A percentile compares a stretch with the other conserved stretches of the same genome.
Conservation (phyloP, 2,113 vertebrate species). For the Cyanocitta stelleri region DNA sequence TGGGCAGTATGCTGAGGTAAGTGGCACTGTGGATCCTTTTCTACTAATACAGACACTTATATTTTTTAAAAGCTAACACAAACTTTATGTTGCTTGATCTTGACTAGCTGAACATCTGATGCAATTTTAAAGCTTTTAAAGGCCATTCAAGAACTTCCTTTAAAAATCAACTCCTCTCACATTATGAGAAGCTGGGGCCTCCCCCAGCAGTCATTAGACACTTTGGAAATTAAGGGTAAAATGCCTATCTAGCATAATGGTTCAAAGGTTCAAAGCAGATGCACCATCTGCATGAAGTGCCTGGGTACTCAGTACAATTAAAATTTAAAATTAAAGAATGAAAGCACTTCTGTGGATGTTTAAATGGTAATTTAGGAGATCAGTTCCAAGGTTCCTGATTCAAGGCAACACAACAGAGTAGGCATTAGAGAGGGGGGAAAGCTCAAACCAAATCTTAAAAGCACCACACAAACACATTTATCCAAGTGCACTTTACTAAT, state of each 20-base stretch:
- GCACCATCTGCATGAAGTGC: neutral
- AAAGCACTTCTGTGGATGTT: neutral
- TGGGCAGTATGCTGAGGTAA: neutral
- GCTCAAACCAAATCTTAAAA: neutral
- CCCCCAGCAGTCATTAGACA: neutral
- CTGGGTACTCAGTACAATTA: neutral
- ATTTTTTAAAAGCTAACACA: neutral
- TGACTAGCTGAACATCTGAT: neutral
- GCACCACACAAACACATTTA: neutral
- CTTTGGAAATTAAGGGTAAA: neutral
- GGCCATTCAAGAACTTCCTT: neutral
- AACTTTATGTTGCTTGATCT: neutral
- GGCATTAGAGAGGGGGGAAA: neutral
- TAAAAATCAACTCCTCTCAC: neutral
- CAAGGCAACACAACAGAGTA: neutral
- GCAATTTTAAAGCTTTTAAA: neutral
- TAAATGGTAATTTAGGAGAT: neutral
- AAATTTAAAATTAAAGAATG: neutral
- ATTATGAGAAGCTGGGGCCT: neutral
- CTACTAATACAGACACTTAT: neutral
- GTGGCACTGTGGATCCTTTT: neutral
- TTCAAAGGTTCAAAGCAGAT: neutral
- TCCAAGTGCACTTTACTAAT: neutral
- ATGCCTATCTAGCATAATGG: neutral
- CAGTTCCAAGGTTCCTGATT: neutral